Evolutionary conservation across 30 jellyfish, hydroid and myxozoan species (phyloP), one percentile per base, ranked within the genome.

Genomic region (Nemopilema nomurai): DNA sequence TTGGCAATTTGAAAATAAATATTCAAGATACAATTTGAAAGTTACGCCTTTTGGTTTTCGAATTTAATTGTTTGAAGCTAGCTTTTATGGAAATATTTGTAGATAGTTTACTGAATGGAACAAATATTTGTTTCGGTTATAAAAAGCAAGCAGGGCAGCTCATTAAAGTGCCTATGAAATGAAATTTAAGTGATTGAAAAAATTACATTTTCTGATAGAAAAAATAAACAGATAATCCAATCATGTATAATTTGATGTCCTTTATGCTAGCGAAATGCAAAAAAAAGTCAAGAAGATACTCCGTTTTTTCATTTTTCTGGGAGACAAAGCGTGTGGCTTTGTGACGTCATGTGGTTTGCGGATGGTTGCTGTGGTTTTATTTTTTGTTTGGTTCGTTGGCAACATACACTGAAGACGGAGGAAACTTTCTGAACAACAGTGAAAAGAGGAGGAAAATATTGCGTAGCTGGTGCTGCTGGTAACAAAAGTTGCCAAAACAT

Each of bases 331-430:
- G 73, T 24, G 29, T 7, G 30, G 73, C 30, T 3, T 24, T 24
- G 73, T 19, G 73, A 63, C 27, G 73, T 19, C 73, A 63, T n/a
- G 73, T 63, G 30, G 73, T 63, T 63, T 41, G 57, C 57, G 13
- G 57, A 41, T 41, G 57, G 57, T 41, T 41, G 57, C 57, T 41
- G 57, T 41, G 57, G 57, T 41, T 41, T 41, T 41, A 41, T 41
- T 41, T 41, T 41, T 41, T 41, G 57, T 41, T 41, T 41, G 57
- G 57, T 41, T 41, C 57, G 57, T 41, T 41, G 57, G 57, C 57
- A 41, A 41, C 57, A 13, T 41, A 41, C 57, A 41, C 13, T 41
- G 57, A 41, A 41, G 57, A 41, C 13, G 57, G 57, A 41, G 57
- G 57, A 41, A 41, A 41, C 57, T 41, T 41, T 41, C 57, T 6